These are phyloP conservation scores for Pediacus dermestoides DNA, from an alignment of 2,888 invertebrate species.

Conservation along the genomic window DNA sequence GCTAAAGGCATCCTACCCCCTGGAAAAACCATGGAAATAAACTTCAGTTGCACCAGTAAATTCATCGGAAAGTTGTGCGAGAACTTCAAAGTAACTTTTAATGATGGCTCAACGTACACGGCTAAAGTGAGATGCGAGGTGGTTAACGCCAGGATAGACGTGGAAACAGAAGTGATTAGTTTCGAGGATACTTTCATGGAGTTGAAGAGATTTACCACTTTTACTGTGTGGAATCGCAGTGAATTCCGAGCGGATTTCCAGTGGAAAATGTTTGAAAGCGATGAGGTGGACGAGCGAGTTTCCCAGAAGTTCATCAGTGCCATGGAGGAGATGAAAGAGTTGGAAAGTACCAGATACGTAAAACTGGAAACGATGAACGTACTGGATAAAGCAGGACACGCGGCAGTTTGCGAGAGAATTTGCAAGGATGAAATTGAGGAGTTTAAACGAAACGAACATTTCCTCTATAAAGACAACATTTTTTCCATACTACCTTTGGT, in stretches of 20 bases:
- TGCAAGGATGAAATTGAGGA: constrained; percentile 46
- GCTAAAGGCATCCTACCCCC: constrained; percentile 53
- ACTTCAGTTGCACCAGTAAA: constrained; percentile 53
- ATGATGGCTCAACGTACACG: constrained; percentile 14
- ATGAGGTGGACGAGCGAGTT: constrained; percentile 45
- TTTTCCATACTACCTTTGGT: constrained; percentile 28
- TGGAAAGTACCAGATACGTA: constrained; percentile 34
- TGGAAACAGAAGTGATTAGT: constrained; percentile 53
- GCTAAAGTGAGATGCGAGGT: constrained; percentile 49
- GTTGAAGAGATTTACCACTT: constrained; percentile 52
- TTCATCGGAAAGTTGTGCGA: constrained; percentile 21
- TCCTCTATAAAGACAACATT: constrained; percentile 35
- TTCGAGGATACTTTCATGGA: constrained; percentile 60
- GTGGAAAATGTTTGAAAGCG: constrained; percentile 56
- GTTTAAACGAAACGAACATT: constrained; percentile 37
- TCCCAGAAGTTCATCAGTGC: constrained; percentile 27
- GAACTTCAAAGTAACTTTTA: constrained; percentile 9
- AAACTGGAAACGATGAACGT: constrained; percentile 38
- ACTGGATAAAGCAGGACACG: constrained; percentile 38
- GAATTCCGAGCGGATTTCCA: constrained; percentile 54
- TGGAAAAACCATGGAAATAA: constrained; percentile 52
- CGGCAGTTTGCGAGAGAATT: constrained; percentile 47
- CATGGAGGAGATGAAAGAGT: constrained; percentile 31
- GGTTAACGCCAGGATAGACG: constrained; percentile 50
- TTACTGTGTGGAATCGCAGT: constrained; percentile 57